phyloP scores from a whole-genome alignment of 2,113 vertebrate genomes.

The Pygoscelis antarcticus region DNA sequence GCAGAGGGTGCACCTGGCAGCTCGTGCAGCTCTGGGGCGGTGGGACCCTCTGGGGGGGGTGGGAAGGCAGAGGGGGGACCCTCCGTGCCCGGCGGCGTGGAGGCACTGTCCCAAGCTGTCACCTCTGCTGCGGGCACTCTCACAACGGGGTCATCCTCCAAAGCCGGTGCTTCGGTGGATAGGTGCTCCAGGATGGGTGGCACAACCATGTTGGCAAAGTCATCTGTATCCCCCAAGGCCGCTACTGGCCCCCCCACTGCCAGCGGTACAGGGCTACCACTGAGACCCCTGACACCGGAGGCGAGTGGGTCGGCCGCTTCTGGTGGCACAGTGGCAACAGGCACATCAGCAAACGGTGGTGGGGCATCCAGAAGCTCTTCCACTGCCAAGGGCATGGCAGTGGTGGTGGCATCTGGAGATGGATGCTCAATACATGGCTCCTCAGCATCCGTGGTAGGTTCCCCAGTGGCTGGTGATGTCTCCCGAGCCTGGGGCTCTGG shows the following conservation, averaged over 20 bases:
- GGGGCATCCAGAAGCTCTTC: slow-evolving; percentile 59
- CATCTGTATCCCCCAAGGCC: not conserved
- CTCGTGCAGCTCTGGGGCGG: not conserved
- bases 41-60: not conserved
- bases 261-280: fast-evolving
- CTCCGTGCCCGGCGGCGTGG: not conserved
- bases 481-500: not conserved
- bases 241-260: fast-evolving
- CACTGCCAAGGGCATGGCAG: not conserved
- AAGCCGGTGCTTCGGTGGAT: fast-evolving
- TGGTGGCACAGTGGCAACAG: not conserved
- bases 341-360: slow-evolving; percentile 37
- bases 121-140: fast-evolving
- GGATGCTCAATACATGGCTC: not conserved
- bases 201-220: not conserved
- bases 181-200: not conserved
- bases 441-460: not conserved
- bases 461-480: fast-evolving
- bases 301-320: fast-evolving
- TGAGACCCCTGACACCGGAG: fast-evolving
- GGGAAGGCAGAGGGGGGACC: not conserved
- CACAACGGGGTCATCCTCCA: not conserved
- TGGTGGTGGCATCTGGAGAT: not conserved
- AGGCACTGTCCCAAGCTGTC: not conserved
- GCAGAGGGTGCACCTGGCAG: not conserved